Evolutionary conservation across 2,888 invertebrate genomes (phyloP), one percentile per base, ranked within the genome.

Genomic region (Ophonus ardosiacus): DNA sequence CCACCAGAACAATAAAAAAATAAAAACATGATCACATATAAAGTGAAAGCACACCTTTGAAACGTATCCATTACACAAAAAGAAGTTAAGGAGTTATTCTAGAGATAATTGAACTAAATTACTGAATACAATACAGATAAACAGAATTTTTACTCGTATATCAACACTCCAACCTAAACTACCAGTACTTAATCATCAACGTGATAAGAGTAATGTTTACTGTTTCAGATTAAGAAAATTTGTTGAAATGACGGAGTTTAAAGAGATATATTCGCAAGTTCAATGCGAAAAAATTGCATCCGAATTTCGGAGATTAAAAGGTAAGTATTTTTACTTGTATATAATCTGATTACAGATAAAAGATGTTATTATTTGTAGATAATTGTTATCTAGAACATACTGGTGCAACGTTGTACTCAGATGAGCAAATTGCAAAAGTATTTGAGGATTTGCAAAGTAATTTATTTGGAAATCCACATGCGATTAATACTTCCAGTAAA

Each of bases 381-480:
- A 93, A 93, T 88, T 94, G 94, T 88, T 98, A 98, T 90, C 92
- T 98, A 89, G 98, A 98, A 90, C 97, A 98, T 93, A 96, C 97
- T 57, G 98, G 98, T 7, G 93, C 98, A 10, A 95, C 97, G 7
- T 91, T 98, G 78, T 98, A 97, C 90, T 94, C 97, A 5, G 93
- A 95, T 89, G 93, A 92, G 87, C 96, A 98, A 91, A 92, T 98
- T 31, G 91, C 94, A 86, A 91, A 93, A 57, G 92, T 95, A 13
- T 92, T 93, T 84, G 90, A 94, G 76, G 95, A 97, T 89, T 92
- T 98, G 38, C 91, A 93, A 65, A 91, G 91, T n/a, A 95, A 95
- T 91, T 90, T 97, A 3, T 97, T 97, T 89, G 96, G 96, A 88
- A 99, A 99, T 93, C 99, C 99, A 10, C 99, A 99, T 91, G 95